phyloP scores from a whole-genome alignment of 2,888 invertebrate genomes.

The Trypoxylon attenuatum region DNA sequence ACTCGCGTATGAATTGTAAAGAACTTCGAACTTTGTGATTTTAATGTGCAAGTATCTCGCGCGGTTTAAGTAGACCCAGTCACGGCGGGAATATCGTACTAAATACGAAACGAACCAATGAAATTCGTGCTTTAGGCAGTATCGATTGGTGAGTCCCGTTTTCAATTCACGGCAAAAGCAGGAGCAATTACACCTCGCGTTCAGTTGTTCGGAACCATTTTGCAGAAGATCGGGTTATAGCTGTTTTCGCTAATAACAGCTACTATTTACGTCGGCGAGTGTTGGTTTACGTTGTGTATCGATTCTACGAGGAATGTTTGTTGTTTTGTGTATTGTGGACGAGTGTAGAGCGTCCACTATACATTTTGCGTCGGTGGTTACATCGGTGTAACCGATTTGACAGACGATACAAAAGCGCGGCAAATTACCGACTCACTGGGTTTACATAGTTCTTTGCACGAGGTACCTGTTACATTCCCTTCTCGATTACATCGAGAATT shows the following conservation, averaged over 20 bases:
- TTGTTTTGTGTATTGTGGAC: slow-evolving; percentile 8
- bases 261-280: slow-evolving; percentile 45
- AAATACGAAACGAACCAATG: slow-evolving; percentile 47
- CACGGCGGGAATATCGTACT: slow-evolving; percentile 28
- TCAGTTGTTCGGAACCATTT: slow-evolving; percentile 34
- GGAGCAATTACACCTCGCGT: slow-evolving; percentile 38
- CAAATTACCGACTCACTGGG: slow-evolving; percentile 19
- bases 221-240: slow-evolving; percentile 33
- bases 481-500: not conserved
- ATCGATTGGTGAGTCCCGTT: slow-evolving; percentile 54
- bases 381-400: slow-evolving; percentile 22
- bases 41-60: too few species aligned
- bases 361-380: not conserved
- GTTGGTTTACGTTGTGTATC: slow-evolving; percentile 8
- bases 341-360: not conserved
- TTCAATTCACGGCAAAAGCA: slow-evolving; percentile 51
- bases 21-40: too few species aligned
- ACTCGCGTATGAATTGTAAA: too few species aligned
- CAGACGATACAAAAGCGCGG: slow-evolving; percentile 42
- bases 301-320: slow-evolving; percentile 14
- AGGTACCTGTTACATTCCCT: slow-evolving; percentile 14
- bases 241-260: slow-evolving; percentile 28
- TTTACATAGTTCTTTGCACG: not conserved
- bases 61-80: slow-evolving; percentile 16
- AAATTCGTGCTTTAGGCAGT: slow-evolving; percentile 38